A percentile compares a stretch with the other conserved stretches of the same genome.
These are phyloP conservation scores for Gortyna flavago DNA, from an alignment of 2,888 invertebrate genomes.

Conservation along the genomic window DNA sequence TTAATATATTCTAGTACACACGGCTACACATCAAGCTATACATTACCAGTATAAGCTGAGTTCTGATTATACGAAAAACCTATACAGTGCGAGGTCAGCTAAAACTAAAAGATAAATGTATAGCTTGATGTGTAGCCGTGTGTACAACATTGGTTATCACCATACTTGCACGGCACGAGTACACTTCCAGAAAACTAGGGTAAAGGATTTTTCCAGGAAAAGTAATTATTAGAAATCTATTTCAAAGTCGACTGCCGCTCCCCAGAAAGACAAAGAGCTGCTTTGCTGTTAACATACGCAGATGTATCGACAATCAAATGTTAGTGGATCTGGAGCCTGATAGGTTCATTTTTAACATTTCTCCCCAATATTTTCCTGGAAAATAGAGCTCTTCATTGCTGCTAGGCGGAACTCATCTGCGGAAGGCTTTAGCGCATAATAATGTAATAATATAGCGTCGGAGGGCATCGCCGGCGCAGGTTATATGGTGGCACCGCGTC, in stretches of 20 bases:
- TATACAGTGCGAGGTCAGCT: no score
- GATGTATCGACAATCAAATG: not conserved
- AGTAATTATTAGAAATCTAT: not conserved
- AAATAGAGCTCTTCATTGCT: not conserved
- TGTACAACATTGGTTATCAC: conserved; percentile 1
- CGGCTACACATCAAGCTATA: no score
- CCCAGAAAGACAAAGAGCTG: not conserved
- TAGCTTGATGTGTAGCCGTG: no score
- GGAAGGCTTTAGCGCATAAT: conserved; percentile 32
- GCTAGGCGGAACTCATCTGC: conserved; percentile 17
- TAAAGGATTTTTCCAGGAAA: not conserved
- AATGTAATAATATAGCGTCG: conserved; percentile 29
- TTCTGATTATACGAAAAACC: no score
- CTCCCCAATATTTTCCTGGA: conserved; percentile 7
- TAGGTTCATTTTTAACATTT: not conserved
- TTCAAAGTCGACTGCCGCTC: not conserved
- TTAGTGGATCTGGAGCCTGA: not conserved
- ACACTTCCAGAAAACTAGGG: not conserved
- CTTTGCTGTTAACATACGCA: not conserved
- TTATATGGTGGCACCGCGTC: conserved; percentile 28
- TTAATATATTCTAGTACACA: conserved; percentile 6
- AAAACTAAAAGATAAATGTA: no score
- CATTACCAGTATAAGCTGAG: no score
- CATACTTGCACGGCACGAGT: not conserved
- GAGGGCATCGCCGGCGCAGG: conserved; percentile 35